Evolutionary conservation across 1,140 invertebrate genomes (phyloP), one percentile per base, ranked within the genome.

Genomic region (Penaeus vannamei): DNA sequence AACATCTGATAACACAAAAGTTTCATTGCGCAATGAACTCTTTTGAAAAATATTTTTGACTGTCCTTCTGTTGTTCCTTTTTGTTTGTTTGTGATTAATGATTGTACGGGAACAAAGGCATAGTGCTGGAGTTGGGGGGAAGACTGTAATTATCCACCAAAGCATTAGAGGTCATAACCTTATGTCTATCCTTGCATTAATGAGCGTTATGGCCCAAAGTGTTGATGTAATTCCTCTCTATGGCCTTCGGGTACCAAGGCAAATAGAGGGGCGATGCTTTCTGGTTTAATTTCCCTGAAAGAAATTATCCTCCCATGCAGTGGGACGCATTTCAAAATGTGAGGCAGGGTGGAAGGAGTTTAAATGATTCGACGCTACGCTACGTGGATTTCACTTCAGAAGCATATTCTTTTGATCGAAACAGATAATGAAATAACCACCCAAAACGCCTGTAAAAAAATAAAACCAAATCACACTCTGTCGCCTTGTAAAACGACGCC

Each of bases 21-120:
- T 53, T 53, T 53, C 53, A 53, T 53, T 53, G 53, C 53, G 53
- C 53, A 53, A 53, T 53, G 23, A n/a, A 14, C 36, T 79, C 53
- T 79, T 79, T 22, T 36, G 42, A 77, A 77, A 79, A 19, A 79
- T 53, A 79, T 46, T 79, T 79, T 36, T 79, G 77, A 79, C 22
- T 79, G 77, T 79, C 77, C 77, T 79, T 79, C 77, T 79, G 23
- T 77, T 79, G 36, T 20, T 79, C 26, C 36, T 79, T 79, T 79
- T 79, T 79, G 29, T 77, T 77, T 77, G 72, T 79, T 79, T 79
- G 77, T 79, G 77, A 79, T 79, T 79, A 79, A 79, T 79, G 77
- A 46, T 79, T 79, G 42, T 79, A 79, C 22, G 77, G 77, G 77
- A 79, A 79, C 77, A 79, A 79, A 79, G 77, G 77, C 19, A 79